Evolutionary conservation across 2,888 invertebrate species (phyloP).

Genomic region (Melipona bicolor): DNA sequence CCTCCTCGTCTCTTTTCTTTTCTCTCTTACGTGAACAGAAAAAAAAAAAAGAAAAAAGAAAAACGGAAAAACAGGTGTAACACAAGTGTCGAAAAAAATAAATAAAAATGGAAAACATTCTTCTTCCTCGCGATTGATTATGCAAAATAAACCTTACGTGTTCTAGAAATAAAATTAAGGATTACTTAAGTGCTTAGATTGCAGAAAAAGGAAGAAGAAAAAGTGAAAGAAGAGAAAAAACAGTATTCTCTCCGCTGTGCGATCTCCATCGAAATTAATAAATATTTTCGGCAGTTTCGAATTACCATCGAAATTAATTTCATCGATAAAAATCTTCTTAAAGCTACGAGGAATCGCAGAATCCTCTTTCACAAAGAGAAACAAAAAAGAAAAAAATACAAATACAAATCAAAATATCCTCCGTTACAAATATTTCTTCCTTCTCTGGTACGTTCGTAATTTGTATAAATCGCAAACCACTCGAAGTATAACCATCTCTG

Average conservation of each 20-base stretch:
- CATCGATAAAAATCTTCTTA: not conserved
- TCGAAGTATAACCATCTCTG: not conserved
- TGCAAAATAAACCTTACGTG: slow-evolving; percentile 21
- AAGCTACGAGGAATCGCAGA: not conserved
- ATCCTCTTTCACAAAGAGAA: not conserved
- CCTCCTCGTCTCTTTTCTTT: not conserved
- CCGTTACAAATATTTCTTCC: not conserved
- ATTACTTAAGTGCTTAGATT: slow-evolving; percentile 17
- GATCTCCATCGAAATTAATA: slow-evolving; percentile 2
- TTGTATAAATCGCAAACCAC: not conserved
- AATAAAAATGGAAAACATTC: slow-evolving; percentile 25
- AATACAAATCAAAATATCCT: too few species aligned
- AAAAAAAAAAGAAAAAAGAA: not conserved
- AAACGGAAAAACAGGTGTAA: slow-evolving; percentile 14
- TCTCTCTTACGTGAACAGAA: slow-evolving; percentile 6
- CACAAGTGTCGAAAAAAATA: slow-evolving; percentile 35
- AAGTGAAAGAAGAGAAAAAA: not conserved
- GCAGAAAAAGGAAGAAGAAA: not conserved
- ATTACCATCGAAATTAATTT: not conserved
- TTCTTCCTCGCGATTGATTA: not conserved
- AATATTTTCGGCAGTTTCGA: not conserved
- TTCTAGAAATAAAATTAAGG: slow-evolving; percentile 13
- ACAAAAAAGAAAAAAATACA: not conserved
- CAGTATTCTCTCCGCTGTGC: slow-evolving; percentile 37
- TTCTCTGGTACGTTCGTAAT: not conserved